Base-by-base conservation (phyloP, 2,888 invertebrate genomes). In the Sphaerolaimus hirsutus region DNA sequence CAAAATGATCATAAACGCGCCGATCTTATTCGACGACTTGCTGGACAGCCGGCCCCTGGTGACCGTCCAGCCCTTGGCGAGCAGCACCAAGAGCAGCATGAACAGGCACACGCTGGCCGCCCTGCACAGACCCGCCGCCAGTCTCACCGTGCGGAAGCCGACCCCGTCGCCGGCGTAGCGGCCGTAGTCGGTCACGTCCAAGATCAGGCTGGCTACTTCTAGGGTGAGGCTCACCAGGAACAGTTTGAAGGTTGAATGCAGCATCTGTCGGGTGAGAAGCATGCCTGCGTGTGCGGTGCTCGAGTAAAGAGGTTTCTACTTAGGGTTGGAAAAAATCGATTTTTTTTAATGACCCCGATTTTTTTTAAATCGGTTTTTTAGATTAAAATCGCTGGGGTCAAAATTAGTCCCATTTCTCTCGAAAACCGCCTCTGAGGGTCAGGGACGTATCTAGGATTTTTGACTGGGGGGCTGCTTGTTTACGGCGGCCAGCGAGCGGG, bases 231-330 rank as follows among this genome's bases (percentile, higher is more conserved):
- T 80, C 2, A 72, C 56, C 35, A 80, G 71, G 61, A 78, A 86
- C 58, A 86, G 66, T 61, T 83, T 82, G 68, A 83, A 86, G 0
- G 84, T 84, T 1, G 79, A 73, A 63, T 86, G 86, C 38, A 84
- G 71, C 1, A 86, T 68, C 58, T 82, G 79, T 2, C 82, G 71
- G 0, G 76, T 72, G 58, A 76, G 76, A 4, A 86, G 65, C 59
- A 80, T 77, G 25, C 78, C 74, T 61, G 76, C n/a, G n/a, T n/a
- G n/a, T n/a, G n/a, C n/a, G n/a, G n/a, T n/a, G n/a, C n/a, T n/a
- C 7, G 19, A n/a, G n/a, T 42, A 2, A 24, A 12, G 17, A 25
- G 29, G 3, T 32, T 19, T 12, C 25, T 23, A 32, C 44, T n/a
- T n/a, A n/a, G n/a, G n/a, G n/a, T n/a, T n/a, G n/a, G n/a, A n/a